Evolutionary conservation across 2,113 vertebrate genomes (phyloP), one percentile per base, ranked within the genome.

Genomic region (Rissa tridactyla): DNA sequence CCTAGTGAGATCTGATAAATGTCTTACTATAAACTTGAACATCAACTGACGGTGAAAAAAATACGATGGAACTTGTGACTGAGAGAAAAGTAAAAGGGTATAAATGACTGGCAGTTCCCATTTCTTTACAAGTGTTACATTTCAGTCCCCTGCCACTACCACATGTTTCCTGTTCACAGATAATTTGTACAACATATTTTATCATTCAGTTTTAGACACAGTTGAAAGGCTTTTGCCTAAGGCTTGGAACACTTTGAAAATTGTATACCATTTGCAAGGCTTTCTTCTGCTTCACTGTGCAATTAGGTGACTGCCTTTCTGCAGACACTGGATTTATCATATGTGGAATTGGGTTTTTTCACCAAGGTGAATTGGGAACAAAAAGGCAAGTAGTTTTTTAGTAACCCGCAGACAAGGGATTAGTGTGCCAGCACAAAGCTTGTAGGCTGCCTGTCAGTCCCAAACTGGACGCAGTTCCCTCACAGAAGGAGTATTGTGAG

Each of bases 151-250:
- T 98, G 98, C 98, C 98, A 98, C 98, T 97, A 98, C 98, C 98
- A 98, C 98, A 98, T 98, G 98, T 98, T 99, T 98, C 98, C 98
- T 98, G 98, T 99, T 99, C 98, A 98, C 98, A 98, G 98, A 99
- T 98, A 98, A 99, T 99, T 98, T 98, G 98, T 99, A 98, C 98
- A 99, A 99, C 98, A 99, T 98, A 99, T 99, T 99, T 98, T 98
- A 98, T 98, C 98, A 98, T 98, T 99, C 98, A 98, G 98, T 98
- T 98, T 98, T 98, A 98, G 98, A 99, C 98, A 98, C 98, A 98
- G 98, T 98, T 99, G 98, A 99, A 98, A 99, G 98, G 97, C 98
- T 99, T 98, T 98, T 98, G 98, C 98, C 98, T 98, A 98, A 98
- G 98, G 98, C 98, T 98, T 98, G 97, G 98, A 99, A 98, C 98